Conservation (phyloP, 2,888 invertebrate genomes). For the Orthosia cruda region DNA sequence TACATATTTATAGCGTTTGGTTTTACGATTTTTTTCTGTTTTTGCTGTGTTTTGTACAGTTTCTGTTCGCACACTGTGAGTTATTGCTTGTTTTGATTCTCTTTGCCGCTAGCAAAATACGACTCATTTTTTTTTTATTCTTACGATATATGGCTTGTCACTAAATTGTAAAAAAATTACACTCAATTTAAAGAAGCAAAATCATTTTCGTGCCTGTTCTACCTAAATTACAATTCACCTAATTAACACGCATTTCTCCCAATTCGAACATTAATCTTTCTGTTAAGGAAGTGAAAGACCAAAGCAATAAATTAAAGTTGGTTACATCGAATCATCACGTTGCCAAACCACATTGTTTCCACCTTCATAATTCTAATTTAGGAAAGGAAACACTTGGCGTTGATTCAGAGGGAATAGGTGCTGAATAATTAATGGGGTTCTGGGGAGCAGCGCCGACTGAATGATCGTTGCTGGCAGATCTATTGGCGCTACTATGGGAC, state of each 20-base stretch:
- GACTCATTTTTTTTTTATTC: not conserved
- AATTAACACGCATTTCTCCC: constrained; percentile 47
- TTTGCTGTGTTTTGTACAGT: constrained; percentile 24
- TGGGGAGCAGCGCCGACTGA: constrained; percentile 48
- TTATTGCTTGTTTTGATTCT: constrained; percentile 33
- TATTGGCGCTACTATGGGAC: constrained; percentile 50
- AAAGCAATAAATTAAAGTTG: constrained; percentile 69
- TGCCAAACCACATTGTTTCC: constrained; percentile 80
- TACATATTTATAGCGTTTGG: constrained; percentile 60
- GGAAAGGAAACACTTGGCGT: constrained; percentile 71
- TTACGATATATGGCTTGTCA: not conserved
- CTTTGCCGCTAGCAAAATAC: not conserved
- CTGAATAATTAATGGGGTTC: constrained; percentile 84
- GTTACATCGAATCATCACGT: constrained; percentile 76
- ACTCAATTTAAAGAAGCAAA: too few species aligned
- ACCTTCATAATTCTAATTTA: constrained; percentile 80
- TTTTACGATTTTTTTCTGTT: constrained; percentile 46
- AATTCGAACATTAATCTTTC: constrained; percentile 71
- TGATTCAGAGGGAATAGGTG: constrained; percentile 80
- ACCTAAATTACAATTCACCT: constrained; percentile 18
- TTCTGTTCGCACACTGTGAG: constrained; percentile 32
- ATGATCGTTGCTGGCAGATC: constrained; percentile 55
- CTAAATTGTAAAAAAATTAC: not conserved
- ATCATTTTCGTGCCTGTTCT: not conserved
- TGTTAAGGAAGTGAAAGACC: constrained; percentile 46